phyloP scores from a whole-genome alignment of 2,113 vertebrate genomes.

The Saccopteryx leptura region DNA sequence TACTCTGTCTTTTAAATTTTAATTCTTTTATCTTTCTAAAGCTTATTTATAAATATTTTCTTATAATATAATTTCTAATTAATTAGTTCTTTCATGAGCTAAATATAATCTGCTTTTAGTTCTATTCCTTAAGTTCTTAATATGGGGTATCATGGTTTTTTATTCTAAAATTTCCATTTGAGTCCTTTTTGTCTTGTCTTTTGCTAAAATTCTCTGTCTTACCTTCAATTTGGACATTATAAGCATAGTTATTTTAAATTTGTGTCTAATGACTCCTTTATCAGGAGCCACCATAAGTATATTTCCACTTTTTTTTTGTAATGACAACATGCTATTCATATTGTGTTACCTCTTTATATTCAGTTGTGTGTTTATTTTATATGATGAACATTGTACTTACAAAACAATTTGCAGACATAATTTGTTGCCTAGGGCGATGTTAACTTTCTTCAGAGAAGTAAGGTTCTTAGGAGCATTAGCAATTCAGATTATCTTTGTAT shows the following conservation, averaged over 20 bases:
- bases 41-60: slow-evolving; percentile 38
- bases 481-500: neutral
- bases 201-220: slow-evolving; percentile 19
- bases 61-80: slow-evolving; percentile 31
- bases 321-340: neutral
- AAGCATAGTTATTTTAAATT: neutral
- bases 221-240: neutral
- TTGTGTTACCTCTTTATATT: neutral
- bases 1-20: neutral
- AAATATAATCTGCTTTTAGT: neutral
- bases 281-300: neutral
- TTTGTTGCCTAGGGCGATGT: neutral
- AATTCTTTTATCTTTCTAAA: neutral
- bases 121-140: neutral
- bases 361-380: neutral
- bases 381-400: neutral
- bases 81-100: slow-evolving; percentile 40
- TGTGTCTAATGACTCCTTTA: neutral
- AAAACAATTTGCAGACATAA: slow-evolving; percentile 50
- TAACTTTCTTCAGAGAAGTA: slow-evolving; percentile 17
- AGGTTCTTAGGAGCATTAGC: neutral
- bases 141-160: neutral
- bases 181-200: neutral
- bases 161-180: slow-evolving; percentile 14
- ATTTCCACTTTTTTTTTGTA: slow-evolving; percentile 32